These are phyloP conservation scores for Engraulis encrasicolus DNA, from an alignment of 2,113 vertebrate species.

Conservation along the genomic window DNA sequence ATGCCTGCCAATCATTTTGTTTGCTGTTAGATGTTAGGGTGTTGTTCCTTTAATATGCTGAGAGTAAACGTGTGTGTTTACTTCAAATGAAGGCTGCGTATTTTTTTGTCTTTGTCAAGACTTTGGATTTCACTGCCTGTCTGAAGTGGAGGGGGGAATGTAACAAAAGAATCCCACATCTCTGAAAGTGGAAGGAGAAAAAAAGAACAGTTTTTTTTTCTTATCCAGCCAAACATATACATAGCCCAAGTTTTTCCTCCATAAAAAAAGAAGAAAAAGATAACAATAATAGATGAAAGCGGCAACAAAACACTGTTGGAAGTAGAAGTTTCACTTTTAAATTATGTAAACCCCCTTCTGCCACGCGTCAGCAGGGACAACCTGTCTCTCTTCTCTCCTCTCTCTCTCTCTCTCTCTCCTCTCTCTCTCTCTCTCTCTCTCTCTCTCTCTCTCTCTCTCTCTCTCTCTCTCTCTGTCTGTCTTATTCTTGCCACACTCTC, in stretches of 20 bases:
- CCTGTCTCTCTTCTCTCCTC: constrained; percentile 13
- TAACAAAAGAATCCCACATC: constrained; percentile 67
- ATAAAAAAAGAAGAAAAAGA: neutral
- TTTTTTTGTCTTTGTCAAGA: constrained; percentile 54
- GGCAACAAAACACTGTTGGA: neutral
- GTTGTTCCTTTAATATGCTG: constrained; percentile 64
- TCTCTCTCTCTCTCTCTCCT: neutral
- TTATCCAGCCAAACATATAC: constrained; percentile 3
- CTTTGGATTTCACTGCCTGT: constrained; percentile 66
- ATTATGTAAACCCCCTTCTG: constrained; percentile 38
- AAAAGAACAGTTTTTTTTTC: no score
- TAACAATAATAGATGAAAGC: neutral
- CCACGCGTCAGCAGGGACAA: constrained; percentile 32
- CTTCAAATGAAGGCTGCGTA: constrained; percentile 56
- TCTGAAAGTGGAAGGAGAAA: constrained; percentile 4
- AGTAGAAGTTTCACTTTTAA: constrained; percentile 46
- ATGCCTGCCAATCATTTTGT: constrained; percentile 71
- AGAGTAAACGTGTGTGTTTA: constrained; percentile 64
- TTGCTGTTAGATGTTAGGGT: constrained; percentile 66
- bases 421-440: constrained; percentile 19
- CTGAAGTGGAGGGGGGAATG: constrained; percentile 63
- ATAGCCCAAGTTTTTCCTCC: constrained; percentile 39
- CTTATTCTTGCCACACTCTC: no score
- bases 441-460: neutral
- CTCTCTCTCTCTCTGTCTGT: constrained; percentile 17